A percentile compares a stretch with the other conserved stretches of the same genome.
Conservation (phyloP, 2,797 vertebrate species). For the Muscicapa comitata region DNA sequence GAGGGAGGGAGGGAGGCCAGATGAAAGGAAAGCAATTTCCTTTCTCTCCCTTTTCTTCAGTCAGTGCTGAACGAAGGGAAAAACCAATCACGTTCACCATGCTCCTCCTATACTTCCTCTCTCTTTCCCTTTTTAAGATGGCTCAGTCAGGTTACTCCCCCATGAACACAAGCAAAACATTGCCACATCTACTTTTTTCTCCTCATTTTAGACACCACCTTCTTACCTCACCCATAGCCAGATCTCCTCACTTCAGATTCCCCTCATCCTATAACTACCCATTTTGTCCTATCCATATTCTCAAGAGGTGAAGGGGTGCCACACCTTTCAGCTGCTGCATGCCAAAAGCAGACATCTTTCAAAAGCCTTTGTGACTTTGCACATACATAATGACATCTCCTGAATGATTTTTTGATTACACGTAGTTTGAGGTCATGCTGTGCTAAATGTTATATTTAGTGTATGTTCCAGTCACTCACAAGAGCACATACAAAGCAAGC, state of each 20-base stretch:
- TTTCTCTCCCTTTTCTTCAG: neutral
- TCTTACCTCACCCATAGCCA: neutral
- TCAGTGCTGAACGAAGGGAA: neutral
- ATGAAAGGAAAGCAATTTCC: neutral
- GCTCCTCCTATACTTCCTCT: rapidly evolving
- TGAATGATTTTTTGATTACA: neutral
- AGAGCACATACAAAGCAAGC: neutral
- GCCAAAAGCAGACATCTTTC: neutral
- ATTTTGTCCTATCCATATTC: neutral
- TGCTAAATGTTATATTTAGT: neutral
- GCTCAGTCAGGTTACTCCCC: neutral
- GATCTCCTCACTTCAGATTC: neutral
- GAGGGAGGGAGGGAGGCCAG: neutral
- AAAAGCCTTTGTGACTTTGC: neutral
- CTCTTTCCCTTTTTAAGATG: neutral
- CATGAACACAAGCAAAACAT: neutral
- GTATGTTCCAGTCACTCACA: neutral
- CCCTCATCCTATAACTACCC: rapidly evolving
- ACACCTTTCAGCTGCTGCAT: neutral
- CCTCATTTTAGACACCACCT: neutral
- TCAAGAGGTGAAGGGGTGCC: neutral
- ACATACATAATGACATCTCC: neutral
- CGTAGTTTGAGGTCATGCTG: neutral
- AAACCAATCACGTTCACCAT: neutral
- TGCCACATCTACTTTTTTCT: neutral